Evolutionary conservation across 2,888 invertebrate species (phyloP), one percentile per base, ranked within the genome.

Genomic region (Endomychus coccineus): DNA sequence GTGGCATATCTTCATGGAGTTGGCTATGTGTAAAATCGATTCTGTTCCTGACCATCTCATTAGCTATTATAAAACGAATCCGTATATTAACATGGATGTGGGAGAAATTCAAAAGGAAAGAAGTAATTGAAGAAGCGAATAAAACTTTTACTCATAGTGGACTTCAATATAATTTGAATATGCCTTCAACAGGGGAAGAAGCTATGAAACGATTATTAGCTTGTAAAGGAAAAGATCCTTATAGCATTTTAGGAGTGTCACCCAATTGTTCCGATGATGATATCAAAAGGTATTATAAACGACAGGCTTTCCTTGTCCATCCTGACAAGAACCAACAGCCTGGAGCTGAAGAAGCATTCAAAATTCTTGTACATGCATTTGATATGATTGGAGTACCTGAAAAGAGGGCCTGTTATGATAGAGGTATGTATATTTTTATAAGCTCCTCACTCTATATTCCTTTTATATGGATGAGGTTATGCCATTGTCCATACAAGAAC

Each of bases 261-360:
- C 80, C 83, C 30, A 81, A 84, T 41, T 90, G 91, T 62, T 78
- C 85, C 9, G 94, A 94, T 60, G 92, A 94, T 50, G 92, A 94
- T 57, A 90, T 96, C 54, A 88, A 90, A 60, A 83, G 87, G 53
- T 92, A 94, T 71, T 95, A 94, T 67, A 84, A 91, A 56, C 77
- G 86, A 52, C 92, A 94, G 65, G 94, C 92, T 5, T 86, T 94
- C 55, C 72, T 95, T 22, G 94, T 95, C 21, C 95, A 95, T 69
- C 95, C 95, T 0, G 94, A 95, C 62, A 95, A 95, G 69, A 95
- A 94, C 66, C 85, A 84, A 57, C 89, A 90, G 62, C 87, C 91
- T 3, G 94, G 94, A 16, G 92, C 94, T 1, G 94, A 94, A 59
- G 94, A 95, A 67, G 92, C 94, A 21, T 95, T 94, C 66, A 94